phyloP scores from a whole-genome alignment of 2,113 vertebrate genomes.

The Crotalus horridus region DNA sequence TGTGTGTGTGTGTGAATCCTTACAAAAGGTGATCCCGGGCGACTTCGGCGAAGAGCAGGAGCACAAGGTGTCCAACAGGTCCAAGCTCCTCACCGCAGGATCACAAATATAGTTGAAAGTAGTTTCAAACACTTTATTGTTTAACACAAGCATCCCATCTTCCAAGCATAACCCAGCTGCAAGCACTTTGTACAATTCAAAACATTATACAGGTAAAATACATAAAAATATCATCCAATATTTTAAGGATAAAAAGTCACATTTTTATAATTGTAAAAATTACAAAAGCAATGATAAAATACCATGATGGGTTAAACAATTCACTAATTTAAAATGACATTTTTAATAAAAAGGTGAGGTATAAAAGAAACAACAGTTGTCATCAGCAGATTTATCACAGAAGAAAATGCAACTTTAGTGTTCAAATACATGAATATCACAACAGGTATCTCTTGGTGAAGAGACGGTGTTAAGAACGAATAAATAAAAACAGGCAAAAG shows the following conservation, averaged over 20 bases:
- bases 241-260: not conserved
- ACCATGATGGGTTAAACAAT: no score
- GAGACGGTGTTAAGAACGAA: not conserved
- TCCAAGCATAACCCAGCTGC: not conserved
- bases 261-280: not conserved
- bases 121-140: not conserved
- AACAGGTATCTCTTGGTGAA: not conserved
- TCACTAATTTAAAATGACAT: not conserved
- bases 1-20: no score
- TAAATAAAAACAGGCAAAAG: not conserved
- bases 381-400: not conserved
- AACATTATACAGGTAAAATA: not conserved
- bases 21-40: no score
- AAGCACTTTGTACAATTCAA: not conserved
- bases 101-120: not conserved
- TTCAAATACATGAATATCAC: not conserved
- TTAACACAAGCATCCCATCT: not conserved
- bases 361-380: not conserved
- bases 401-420: not conserved
- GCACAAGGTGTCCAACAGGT: no score
- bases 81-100: no score
- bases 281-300: not conserved
- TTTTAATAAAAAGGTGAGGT: not conserved
- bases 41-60: no score
- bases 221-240: not conserved